Conservation (phyloP, 1,140 invertebrate species). For the Eufriesea mexicana region DNA sequence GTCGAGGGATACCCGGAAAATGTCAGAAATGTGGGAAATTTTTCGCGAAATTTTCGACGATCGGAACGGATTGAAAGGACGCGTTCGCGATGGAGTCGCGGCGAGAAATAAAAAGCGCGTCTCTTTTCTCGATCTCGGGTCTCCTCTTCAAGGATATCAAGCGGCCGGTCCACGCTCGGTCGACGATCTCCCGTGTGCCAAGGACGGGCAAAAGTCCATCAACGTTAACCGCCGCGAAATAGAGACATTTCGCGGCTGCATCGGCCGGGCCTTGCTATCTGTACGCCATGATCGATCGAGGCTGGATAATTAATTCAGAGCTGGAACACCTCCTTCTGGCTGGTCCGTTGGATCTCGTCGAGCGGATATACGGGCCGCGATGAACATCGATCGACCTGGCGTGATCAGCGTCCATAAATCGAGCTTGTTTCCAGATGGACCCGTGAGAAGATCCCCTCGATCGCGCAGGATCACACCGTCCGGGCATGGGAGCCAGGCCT, state of each 20-base stretch:
- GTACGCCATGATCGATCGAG: conserved; percentile 39
- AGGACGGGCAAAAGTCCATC: conserved; percentile 24
- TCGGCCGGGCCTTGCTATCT: not conserved
- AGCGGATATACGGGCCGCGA: conserved; percentile 20
- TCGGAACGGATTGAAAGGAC: not conserved
- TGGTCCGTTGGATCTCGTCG: not conserved
- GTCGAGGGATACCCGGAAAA: no score
- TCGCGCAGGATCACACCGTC: conserved; percentile 23
- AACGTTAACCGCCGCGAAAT: conserved; percentile 1
- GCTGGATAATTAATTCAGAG: conserved; percentile 47
- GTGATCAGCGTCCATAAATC: conserved; percentile 49
- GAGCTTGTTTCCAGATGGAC: conserved; percentile 22
- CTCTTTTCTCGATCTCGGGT: not conserved
- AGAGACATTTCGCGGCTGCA: conserved; percentile 34
- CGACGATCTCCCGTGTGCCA: conserved; percentile 11
- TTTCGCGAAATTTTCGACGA: not conserved
- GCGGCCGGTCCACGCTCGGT: not conserved
- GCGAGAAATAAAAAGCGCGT: not conserved
- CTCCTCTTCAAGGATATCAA: conserved; percentile 31
- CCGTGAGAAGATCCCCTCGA: conserved; percentile 41
- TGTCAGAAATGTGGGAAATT: no score
- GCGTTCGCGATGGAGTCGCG: not conserved
- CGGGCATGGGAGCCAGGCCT: not conserved
- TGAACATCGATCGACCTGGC: conserved; percentile 27
- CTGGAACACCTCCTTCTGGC: conserved; percentile 29